Conservation (phyloP, 2,113 vertebrate genomes). For the Neotoma lepida region DNA sequence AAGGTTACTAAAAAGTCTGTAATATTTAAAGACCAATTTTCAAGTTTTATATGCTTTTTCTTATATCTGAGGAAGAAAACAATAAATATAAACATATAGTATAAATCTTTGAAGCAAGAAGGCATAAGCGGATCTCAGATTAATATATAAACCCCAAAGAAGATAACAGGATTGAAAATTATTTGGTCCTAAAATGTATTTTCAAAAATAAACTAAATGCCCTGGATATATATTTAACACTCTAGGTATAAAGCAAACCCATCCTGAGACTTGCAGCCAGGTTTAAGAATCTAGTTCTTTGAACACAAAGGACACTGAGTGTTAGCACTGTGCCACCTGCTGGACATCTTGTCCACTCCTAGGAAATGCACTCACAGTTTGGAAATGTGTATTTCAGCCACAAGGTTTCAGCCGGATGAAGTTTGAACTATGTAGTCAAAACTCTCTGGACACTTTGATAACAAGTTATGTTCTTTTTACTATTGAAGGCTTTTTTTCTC, state of each 20-base stretch:
- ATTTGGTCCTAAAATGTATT: background rate
- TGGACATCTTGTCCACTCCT: slow-evolving; percentile 74
- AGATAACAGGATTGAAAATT: background rate
- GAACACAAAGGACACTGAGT: slow-evolving; percentile 22
- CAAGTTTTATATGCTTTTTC: slow-evolving; percentile 10
- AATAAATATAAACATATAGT: background rate
- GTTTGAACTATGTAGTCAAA: background rate
- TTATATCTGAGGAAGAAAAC: slow-evolving; percentile 34
- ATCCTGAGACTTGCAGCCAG: slow-evolving; percentile 22
- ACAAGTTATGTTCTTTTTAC: background rate
- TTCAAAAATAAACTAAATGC: slow-evolving; percentile 39
- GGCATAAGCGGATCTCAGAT: background rate
- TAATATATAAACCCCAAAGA: background rate
- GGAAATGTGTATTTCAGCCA: background rate
- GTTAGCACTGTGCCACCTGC: slow-evolving; percentile 87
- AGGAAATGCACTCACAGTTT: background rate
- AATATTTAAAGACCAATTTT: background rate
- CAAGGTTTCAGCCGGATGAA: background rate
- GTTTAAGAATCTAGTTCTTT: slow-evolving; percentile 32
- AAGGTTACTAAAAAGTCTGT: background rate
- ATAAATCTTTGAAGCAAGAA: slow-evolving; percentile 35
- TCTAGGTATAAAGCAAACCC: background rate
- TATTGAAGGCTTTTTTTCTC: background rate
- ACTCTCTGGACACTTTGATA: background rate
- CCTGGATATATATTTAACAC: background rate